Conservation (phyloP, 2,888 invertebrate genomes). For the Ectobius pallidus region DNA sequence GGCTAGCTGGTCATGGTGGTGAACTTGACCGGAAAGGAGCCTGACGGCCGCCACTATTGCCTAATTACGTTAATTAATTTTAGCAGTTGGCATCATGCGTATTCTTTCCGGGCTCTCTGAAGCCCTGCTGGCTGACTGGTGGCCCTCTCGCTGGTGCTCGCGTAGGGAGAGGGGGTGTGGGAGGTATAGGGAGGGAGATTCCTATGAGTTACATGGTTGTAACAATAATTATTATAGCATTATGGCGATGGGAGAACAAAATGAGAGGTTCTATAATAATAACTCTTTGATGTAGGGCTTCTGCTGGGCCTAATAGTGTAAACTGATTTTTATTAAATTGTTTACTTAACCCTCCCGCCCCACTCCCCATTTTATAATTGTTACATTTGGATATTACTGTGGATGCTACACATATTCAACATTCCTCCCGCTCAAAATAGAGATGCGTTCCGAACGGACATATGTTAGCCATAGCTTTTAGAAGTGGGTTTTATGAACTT, state of each 20-base stretch:
- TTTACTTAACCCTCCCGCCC: slow-evolving; percentile 31
- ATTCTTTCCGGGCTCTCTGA: slow-evolving; percentile 7
- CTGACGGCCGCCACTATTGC: slow-evolving; percentile 23
- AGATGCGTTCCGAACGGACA: too few species aligned
- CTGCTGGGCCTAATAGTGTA: slow-evolving; percentile 14
- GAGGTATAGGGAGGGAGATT: slow-evolving; percentile 3
- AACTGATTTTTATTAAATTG: slow-evolving; percentile 30
- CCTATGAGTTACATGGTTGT: background rate
- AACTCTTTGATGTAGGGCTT: slow-evolving; percentile 23
- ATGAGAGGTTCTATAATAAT: slow-evolving; percentile 13
- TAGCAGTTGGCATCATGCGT: slow-evolving; percentile 31
- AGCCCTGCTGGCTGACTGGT: background rate
- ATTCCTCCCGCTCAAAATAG: background rate
- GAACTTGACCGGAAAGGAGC: slow-evolving; percentile 39
- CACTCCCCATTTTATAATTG: slow-evolving; percentile 17
- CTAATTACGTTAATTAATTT: slow-evolving; percentile 44
- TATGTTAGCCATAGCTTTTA: too few species aligned
- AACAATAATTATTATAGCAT: slow-evolving; percentile 23
- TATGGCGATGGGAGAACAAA: slow-evolving; percentile 23
- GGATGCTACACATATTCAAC: slow-evolving; percentile 5
- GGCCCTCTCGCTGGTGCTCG: background rate
- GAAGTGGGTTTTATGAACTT: too few species aligned
- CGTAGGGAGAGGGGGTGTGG: background rate
- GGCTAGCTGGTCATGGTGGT: slow-evolving; percentile 28
- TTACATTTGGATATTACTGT: slow-evolving; percentile 8